Evolutionary conservation across 2,888 invertebrate species (phyloP).

Genomic region (Hirtodrosophila alboralis): DNA sequence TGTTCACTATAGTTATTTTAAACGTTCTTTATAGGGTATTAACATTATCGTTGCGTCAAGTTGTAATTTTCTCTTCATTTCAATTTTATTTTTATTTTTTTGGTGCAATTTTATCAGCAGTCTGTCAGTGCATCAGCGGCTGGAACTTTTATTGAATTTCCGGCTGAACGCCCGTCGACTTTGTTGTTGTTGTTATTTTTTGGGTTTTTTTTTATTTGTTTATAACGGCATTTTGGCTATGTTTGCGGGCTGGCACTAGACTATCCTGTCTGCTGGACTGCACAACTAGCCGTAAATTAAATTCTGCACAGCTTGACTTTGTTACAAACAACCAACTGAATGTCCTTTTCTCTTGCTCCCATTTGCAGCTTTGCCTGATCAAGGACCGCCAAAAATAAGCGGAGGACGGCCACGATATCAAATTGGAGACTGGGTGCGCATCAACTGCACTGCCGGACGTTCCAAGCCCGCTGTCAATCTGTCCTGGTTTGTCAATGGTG

Average conservation of each 20-base stretch:
- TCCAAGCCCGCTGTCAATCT: conserved; percentile 87
- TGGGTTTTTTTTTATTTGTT: conserved; percentile 59
- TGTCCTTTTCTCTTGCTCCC: conserved; percentile 40
- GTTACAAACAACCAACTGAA: conserved; percentile 43
- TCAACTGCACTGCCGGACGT: conserved; percentile 87
- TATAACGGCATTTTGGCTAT: conserved; percentile 55
- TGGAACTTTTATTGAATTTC: conserved; percentile 80
- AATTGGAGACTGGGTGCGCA: conserved; percentile 86
- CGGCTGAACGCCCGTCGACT: conserved; percentile 58
- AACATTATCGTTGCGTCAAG: conserved; percentile 18
- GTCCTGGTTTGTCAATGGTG: conserved; percentile 87
- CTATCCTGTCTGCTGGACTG: conserved; percentile 1
- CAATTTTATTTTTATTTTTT: conserved; percentile 48
- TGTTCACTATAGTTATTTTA: too few relatives aligned
- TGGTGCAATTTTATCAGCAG: conserved; percentile 62
- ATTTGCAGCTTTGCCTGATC: conserved; percentile 86
- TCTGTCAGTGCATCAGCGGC: conserved; percentile 73
- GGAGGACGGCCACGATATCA: conserved; percentile 87
- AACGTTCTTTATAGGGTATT: conserved; percentile 43
- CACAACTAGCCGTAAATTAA: conserved; percentile 69
- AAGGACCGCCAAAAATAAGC: conserved; percentile 86
- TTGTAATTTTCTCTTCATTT: conserved; percentile 30
- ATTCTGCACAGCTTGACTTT: conserved; percentile 58
- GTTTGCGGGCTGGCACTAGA: conserved; percentile 20
- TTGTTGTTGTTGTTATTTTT: conserved; percentile 31